Conservation (phyloP, 2,113 vertebrate genomes). For the Microcebus ravelobensis region DNA sequence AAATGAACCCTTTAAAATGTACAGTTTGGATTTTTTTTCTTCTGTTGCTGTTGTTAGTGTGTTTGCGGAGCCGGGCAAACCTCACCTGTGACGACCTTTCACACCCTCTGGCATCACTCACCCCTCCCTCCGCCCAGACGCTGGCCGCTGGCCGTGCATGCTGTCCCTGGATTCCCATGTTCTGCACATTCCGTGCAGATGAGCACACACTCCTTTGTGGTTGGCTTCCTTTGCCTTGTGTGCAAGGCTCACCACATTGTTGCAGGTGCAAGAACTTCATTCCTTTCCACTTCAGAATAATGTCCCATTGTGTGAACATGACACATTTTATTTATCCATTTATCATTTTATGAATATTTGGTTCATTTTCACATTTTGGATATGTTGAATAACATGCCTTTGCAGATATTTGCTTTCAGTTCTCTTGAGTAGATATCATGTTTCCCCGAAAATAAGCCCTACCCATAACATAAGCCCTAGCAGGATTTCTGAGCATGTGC, state of each 20-base stretch:
- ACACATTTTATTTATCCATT: background rate
- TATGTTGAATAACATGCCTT: background rate
- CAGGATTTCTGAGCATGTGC: no score
- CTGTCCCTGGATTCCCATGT: background rate
- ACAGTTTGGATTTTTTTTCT: background rate
- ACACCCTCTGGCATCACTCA: fast-evolving
- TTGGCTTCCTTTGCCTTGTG: background rate
- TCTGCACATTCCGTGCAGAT: fast-evolving
- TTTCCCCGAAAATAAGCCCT: no score
- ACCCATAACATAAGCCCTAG: no score
- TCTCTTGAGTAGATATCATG: background rate
- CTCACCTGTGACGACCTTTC: fast-evolving
- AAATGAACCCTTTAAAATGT: background rate
- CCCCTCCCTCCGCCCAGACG: no score
- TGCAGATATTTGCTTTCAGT: background rate
- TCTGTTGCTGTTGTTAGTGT: background rate
- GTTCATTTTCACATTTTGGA: background rate
- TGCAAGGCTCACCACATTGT: background rate
- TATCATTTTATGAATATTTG: no score
- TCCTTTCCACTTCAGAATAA: background rate
- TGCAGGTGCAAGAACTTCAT: fast-evolving
- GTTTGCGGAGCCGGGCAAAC: background rate
- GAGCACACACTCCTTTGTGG: background rate
- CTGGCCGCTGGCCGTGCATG: background rate
- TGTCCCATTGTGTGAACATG: no score